phyloP scores from a whole-genome alignment of 1,140 invertebrate genomes.

The Heliconius congener region DNA sequence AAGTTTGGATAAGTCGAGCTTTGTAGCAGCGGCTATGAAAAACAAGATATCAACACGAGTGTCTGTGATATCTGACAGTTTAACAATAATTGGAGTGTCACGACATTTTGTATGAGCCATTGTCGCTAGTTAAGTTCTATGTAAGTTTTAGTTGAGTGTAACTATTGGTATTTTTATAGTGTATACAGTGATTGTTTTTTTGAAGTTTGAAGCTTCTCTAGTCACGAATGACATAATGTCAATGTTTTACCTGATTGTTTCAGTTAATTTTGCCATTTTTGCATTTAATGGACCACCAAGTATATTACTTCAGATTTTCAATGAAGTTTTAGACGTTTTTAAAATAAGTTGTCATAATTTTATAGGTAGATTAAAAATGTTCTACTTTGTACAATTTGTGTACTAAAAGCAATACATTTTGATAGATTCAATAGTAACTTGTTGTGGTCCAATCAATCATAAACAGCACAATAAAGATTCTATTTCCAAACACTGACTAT shows the following conservation, averaged over 20 bases:
- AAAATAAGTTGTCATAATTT: constrained; percentile 6
- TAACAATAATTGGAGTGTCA: background rate
- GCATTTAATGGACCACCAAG: constrained; percentile 9
- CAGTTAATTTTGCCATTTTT: background rate
- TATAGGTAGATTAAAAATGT: background rate
- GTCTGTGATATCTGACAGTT: constrained; percentile 22
- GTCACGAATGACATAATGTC: constrained; percentile 56
- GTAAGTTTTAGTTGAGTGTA: constrained; percentile 21
- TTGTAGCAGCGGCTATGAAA: constrained; percentile 20
- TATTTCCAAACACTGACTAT: background rate
- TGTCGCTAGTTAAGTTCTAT: constrained; percentile 4
- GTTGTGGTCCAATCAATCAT: constrained; percentile 1
- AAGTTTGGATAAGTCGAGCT: constrained; percentile 61
- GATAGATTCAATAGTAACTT: background rate
- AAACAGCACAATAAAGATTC: background rate
- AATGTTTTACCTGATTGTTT: constrained; percentile 39
- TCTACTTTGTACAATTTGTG: background rate
- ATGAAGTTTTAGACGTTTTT: background rate
- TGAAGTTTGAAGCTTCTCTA: constrained; percentile 63
- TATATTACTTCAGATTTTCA: background rate
- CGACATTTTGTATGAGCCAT: background rate
- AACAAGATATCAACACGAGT: background rate
- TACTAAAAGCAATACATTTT: constrained; percentile 6
- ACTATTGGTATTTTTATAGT: constrained; percentile 34
- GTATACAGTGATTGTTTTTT: constrained; percentile 58